Base-by-base conservation (phyloP, 2,113 vertebrate genomes). In the Lophotis ruficrista region DNA sequence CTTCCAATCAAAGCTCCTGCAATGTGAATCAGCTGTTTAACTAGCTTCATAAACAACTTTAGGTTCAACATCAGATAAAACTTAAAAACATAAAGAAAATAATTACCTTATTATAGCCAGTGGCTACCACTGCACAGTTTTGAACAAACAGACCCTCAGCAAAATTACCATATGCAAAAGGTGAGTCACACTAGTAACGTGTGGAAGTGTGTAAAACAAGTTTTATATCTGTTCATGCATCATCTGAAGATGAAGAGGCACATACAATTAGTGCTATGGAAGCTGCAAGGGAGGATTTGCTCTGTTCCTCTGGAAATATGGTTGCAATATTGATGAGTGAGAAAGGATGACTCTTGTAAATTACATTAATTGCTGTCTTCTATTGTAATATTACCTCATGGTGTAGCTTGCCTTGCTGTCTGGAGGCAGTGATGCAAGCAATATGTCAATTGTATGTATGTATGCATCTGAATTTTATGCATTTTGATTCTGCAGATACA, bases 401-500 rank as follows among this genome's bases (percentile, higher is more conserved):
- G 13, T 33, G 37, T 37, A 66, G 68, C 64, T 77, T 88, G 28
- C 54, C 54, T 73, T 66, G n/a, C 54, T 78, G 31, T 61, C 64
- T 75, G 43, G 37, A 75, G 73, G 25, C 18, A 77, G 22, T 53
- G 61, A 35, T 30, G 35, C 48, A 60, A 28, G 25, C 19, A 57
- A 8, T 47, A 37, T 0, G 0, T 68, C 57, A 72, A 56, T 16
- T 33, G 22, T 35, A 77, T 2, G 22, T 35, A 77, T 2, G 1
- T 15, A 54, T 0, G 1, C 9, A 9, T 53, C 58, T 87, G 69
- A 76, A 69, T 85, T 58, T 61, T 12, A 65, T 20, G 27, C 38
- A 72, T 83, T 90, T 83, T 83, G 14, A 35, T 83, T 88, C 75
- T 75, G 24, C 43, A 70, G 17, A 41, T 37, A 23, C 5, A 12